Base-by-base conservation (phyloP, 1,140 invertebrate species). In the Coelopa frigida region DNA sequence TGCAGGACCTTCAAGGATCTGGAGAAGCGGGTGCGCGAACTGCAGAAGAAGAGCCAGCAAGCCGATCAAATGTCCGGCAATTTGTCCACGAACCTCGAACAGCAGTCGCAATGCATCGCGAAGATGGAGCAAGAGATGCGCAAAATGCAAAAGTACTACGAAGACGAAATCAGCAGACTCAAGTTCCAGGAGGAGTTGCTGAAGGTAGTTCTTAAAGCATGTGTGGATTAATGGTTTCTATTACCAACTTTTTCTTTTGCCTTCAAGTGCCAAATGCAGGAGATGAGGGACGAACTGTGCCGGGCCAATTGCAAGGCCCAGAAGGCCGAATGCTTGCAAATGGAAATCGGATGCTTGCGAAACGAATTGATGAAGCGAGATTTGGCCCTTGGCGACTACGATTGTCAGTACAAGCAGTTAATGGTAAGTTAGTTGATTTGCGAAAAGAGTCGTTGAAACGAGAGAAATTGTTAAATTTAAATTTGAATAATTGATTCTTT, bases 351-450 rank as follows among this genome's bases (percentile, higher is more conserved):
- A 21, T 47, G 57, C 0, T 37, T 65, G 20, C 51, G 54, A 0
- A 60, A 60, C 21, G 61, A 61, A 38, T 37, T 65, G 4, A 50
- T 50, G 0, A 60, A 62, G 18, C 51, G 59, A 2, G 59, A 65
- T 23, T 24, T 53, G 20, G 58, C 59, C 0, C 12, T 65, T 5
- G 54, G 51, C 40, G 58, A 58, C 11, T 65, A 65, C 27, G 62
- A 65, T 36, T 59, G 54, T 21, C 62, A 65, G 32, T 65, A 59
- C 48, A 53, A 65, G 41, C 62, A 65, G 38, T 37, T 65, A 5
- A 65, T 65, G 62, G 62, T 65, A 49, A 59, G 54, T 46, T 35
- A 45, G 37, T 11, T 29, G 14, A 18, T 43, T 6, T 43, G n/a
- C n/a, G n/a, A n/a, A n/a, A n/a, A n/a, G n/a, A n/a, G n/a, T n/a